Evolutionary conservation across 2,797 vertebrate species (phyloP), one percentile per base, ranked within the genome.

Genomic region (Mycteria americana): DNA sequence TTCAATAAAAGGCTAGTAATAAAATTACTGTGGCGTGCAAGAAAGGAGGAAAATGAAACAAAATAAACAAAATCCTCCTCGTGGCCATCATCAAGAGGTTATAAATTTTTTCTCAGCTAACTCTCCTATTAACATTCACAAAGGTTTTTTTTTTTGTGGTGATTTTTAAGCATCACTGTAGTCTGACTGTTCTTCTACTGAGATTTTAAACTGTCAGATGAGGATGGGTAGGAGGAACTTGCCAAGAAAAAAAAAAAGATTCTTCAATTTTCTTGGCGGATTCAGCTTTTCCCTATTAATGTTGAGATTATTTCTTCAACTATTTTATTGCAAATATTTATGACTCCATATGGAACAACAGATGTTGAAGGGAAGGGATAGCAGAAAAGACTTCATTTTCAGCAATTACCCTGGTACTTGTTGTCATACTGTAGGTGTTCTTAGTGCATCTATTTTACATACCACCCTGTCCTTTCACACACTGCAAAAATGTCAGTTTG

Each of bases 281-380:
- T 97, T 96, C 85, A 89, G 87, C 84, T 92, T 95, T 97, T 95
- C 94, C 92, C 96, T 97, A 97, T 97, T 97, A 97, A 97, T 97
- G 95, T 93, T 96, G 91, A 97, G 96, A 97, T 98, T 92, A 95
- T 92, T 97, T 96, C 89, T 96, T 81, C 95, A 89, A 97, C 91
- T 97, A 97, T 97, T 98, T 98, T 97, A 93, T 96, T 97, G 97
- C 94, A 98, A 98, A 98, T 98, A 98, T 98, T 98, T 98, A 97
- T 97, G 97, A 96, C 94, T 97, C 95, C 96, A 98, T 97, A 98
- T 97, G 97, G 97, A 96, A 94, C 93, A 96, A 91, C 97, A 98
- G 95, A 98, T 98, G 96, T 97, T 97, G 94, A 97, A 96, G 93
- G 89, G 97, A 95, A 98, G 92, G 93, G 91, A 97, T 76, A 94